phyloP scores from a whole-genome alignment of 2,888 invertebrate genomes.

The Opisthograptis luteolata region DNA sequence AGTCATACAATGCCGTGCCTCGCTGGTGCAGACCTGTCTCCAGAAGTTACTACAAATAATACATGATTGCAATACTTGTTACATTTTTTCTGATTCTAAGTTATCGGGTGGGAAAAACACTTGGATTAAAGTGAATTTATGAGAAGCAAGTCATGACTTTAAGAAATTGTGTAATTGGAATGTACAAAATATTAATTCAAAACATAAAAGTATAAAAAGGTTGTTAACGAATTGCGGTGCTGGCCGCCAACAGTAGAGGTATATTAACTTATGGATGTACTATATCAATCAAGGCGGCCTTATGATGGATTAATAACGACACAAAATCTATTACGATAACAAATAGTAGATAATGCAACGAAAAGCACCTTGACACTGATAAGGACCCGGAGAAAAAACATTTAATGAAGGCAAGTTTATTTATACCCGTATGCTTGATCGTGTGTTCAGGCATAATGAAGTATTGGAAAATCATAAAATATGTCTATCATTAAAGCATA shows the following conservation, averaged over 20 bases:
- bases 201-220: no score
- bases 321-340: slow-evolving; percentile 19
- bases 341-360: slow-evolving; percentile 17
- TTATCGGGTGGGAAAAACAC: no score
- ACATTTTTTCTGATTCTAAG: no score
- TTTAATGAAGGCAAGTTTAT: slow-evolving; percentile 33
- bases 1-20: neutral
- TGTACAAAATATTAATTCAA: no score
- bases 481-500: slow-evolving; percentile 49
- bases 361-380: slow-evolving; percentile 31
- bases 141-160: no score
- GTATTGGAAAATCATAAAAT: slow-evolving; percentile 56
- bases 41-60: slow-evolving; percentile 23
- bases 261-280: neutral
- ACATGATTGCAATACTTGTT: slow-evolving; percentile 18
- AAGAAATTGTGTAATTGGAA: no score
- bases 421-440: slow-evolving; percentile 29
- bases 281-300: neutral
- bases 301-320: slow-evolving; percentile 16
- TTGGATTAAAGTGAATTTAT: no score
- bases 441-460: slow-evolving; percentile 47
- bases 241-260: no score
- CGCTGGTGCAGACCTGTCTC: slow-evolving; percentile 33
- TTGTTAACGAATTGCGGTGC: no score
- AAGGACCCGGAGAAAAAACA: slow-evolving; percentile 33